Percentiles rank a stretch among this genome's conserved stretches.
phyloP scores from a whole-genome alignment of 30 jellyfish, hydroid and myxozoan genomes.

The Turritopsis dohrnii region DNA sequence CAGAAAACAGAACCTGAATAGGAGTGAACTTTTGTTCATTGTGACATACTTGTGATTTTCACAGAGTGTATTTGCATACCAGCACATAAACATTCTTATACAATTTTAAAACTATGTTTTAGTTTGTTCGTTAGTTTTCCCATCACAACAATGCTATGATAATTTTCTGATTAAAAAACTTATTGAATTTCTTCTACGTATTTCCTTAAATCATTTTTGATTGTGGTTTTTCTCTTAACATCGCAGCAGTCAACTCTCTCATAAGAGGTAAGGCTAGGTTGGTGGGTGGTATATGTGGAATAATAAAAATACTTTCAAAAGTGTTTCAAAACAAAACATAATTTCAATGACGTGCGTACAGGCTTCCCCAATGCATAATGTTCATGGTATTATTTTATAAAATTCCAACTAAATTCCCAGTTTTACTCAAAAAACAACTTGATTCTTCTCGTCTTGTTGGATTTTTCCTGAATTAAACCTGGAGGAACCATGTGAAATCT shows the following conservation, averaged over 20 bases:
- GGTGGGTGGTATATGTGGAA: background rate
- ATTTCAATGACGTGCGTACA: background rate
- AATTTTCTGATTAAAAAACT: background rate
- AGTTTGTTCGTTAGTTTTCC: background rate
- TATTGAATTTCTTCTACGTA: background rate
- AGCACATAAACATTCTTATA: background rate
- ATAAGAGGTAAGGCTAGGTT: conserved; percentile 46
- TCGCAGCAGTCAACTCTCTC: conserved; percentile 53
- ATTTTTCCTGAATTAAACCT: background rate
- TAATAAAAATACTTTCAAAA: background rate
- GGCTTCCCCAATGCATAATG: background rate
- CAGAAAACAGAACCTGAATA: too few species aligned
- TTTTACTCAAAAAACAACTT: background rate
- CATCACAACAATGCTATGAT: background rate
- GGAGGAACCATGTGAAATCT: background rate
- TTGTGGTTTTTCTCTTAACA: background rate
- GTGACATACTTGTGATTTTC: too few species aligned
- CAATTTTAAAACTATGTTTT: too few species aligned
- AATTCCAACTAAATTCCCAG: background rate
- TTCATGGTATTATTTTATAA: background rate
- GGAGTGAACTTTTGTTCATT: too few species aligned
- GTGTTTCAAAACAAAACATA: background rate
- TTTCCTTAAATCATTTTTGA: background rate
- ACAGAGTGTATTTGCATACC: too few species aligned
- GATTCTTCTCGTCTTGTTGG: background rate